These are phyloP conservation scores for Mirza zaza DNA, from an alignment of 2,113 vertebrate species.

Conservation along the genomic window DNA sequence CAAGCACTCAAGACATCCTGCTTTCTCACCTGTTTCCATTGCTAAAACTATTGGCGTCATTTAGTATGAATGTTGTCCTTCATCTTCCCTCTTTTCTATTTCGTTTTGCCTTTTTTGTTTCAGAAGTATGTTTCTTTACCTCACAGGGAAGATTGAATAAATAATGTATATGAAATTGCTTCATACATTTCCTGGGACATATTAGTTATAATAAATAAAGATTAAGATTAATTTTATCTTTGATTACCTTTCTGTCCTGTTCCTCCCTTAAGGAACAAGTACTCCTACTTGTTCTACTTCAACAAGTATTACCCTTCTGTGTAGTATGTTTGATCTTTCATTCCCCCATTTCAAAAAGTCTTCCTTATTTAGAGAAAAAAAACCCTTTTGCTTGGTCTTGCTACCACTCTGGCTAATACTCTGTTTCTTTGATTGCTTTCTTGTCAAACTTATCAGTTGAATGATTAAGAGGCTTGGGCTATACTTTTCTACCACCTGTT, in stretches of 20 bases:
- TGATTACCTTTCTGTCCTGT: background rate
- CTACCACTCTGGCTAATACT: background rate
- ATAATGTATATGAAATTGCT: background rate
- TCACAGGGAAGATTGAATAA: background rate
- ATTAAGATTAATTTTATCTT: background rate
- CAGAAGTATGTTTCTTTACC: background rate
- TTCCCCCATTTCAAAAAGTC: background rate
- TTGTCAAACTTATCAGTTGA: background rate
- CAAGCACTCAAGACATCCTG: background rate
- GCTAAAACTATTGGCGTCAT: background rate
- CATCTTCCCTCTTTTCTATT: background rate
- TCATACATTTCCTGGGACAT: background rate
- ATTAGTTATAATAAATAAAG: background rate
- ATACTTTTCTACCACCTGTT: background rate
- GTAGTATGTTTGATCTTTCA: background rate
- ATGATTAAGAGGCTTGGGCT: background rate
- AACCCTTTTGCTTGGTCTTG: background rate
- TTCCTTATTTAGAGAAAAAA: background rate
- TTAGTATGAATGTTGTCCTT: background rate
- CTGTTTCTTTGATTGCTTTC: slow-evolving; percentile 31
- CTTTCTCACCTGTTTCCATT: background rate
- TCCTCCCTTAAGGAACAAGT: background rate
- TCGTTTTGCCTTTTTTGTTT: background rate
- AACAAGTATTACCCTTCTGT: background rate
- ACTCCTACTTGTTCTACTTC: background rate